Percentiles rank a stretch among this genome's conserved stretches.
Evolutionary conservation across 2,888 invertebrate species (phyloP).

Genomic region (Sphecodes monilicornis): DNA sequence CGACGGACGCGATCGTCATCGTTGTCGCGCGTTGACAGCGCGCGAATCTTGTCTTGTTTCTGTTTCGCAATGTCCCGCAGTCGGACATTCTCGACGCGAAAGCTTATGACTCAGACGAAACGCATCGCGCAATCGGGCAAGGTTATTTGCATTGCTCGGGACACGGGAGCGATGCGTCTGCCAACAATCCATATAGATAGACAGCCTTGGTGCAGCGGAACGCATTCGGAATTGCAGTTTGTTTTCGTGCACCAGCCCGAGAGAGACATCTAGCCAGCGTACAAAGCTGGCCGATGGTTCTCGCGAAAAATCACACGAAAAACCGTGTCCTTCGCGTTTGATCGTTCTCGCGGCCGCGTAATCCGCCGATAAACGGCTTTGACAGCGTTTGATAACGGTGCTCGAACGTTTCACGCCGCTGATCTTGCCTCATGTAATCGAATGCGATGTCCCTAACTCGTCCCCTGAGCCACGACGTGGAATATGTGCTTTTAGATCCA

Average conservation of each 20-base stretch:
- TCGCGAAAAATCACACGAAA: slow-evolving; percentile 32
- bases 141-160: slow-evolving; percentile 77
- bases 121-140: slow-evolving; percentile 77
- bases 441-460: background rate
- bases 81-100: slow-evolving; percentile 56
- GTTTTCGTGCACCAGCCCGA: slow-evolving; percentile 47
- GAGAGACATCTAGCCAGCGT: slow-evolving; percentile 52
- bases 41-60: slow-evolving; percentile 27
- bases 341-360: slow-evolving; percentile 14
- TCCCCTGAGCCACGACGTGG: slow-evolving; percentile 43
- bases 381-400: slow-evolving; percentile 44
- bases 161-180: slow-evolving; percentile 56
- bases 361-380: slow-evolving; percentile 40
- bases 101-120: slow-evolving; percentile 79
- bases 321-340: background rate
- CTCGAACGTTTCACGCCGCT: background rate
- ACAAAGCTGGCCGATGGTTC: slow-evolving; percentile 52
- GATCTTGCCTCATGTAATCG: slow-evolving; percentile 20
- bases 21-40: slow-evolving; percentile 14
- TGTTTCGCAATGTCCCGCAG: slow-evolving; percentile 79
- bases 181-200: slow-evolving; percentile 59
- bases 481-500: slow-evolving; percentile 54
- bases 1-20: background rate
- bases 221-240: slow-evolving; percentile 37
- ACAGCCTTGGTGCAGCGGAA: slow-evolving; percentile 27